These are phyloP conservation scores for Aleadryas rufinucha DNA, from an alignment of 2,113 vertebrate genomes.

Conservation along the genomic window DNA sequence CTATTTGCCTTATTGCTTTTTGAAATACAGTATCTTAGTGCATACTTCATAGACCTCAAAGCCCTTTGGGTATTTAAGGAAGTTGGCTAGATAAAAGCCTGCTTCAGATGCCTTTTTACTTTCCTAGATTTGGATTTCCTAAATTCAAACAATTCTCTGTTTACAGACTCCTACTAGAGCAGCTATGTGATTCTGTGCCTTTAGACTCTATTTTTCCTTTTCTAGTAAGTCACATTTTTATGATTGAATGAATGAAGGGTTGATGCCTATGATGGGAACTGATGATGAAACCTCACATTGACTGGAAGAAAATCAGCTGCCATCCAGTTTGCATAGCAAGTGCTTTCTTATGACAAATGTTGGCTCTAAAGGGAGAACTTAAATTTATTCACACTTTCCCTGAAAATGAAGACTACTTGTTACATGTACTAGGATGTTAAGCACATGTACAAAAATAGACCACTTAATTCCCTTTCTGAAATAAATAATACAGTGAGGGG, in stretches of 20 bases:
- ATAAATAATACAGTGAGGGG: neutral
- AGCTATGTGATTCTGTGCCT: constrained; percentile 82
- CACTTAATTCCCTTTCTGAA: constrained; percentile 15
- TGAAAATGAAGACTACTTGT: constrained; percentile 31
- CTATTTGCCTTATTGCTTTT: constrained; percentile 84
- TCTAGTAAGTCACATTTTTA: constrained; percentile 67
- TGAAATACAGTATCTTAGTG: constrained; percentile 72
- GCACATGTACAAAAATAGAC: constrained; percentile 9
- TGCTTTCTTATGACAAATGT: neutral
- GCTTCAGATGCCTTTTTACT: constrained; percentile 78
- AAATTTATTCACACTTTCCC: neutral
- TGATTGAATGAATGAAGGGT: constrained; percentile 63
- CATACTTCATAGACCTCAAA: constrained; percentile 77
- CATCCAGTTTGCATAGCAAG: constrained; percentile 44
- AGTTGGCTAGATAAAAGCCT: constrained; percentile 69
- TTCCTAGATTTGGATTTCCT: constrained; percentile 72
- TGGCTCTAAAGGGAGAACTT: neutral
- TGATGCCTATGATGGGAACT: constrained; percentile 27
- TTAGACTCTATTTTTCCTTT: constrained; percentile 74
- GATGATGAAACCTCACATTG: constrained; percentile 34
- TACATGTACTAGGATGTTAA: constrained; percentile 31
- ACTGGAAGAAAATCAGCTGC: constrained; percentile 25
- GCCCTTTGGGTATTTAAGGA: constrained; percentile 69
- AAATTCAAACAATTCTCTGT: constrained; percentile 75
- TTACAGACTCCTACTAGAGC: constrained; percentile 82